Evolutionary conservation across 2,113 vertebrate genomes (phyloP).

Genomic region (Archilochus colubris): DNA sequence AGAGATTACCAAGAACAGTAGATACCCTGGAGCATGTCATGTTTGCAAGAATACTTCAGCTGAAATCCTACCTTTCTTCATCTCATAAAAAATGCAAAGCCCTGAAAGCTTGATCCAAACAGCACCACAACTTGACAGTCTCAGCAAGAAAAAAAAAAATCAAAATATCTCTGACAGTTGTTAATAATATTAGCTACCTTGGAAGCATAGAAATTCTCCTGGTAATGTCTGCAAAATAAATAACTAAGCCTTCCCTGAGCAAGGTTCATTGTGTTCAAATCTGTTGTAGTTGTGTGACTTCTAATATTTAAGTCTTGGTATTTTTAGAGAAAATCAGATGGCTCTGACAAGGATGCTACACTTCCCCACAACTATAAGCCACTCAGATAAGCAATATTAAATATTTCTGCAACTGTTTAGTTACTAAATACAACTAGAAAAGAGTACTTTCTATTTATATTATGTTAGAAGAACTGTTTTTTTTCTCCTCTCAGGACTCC

Average conservation of each 20-base stretch:
- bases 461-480: neutral
- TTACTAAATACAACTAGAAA: neutral
- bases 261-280: neutral
- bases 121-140: neutral
- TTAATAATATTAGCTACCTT: neutral
- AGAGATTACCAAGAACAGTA: neutral
- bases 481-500: neutral
- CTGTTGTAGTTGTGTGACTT: neutral
- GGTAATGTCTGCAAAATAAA: neutral
- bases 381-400: neutral
- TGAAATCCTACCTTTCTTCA: conserved; percentile 3
- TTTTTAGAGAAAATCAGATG: neutral
- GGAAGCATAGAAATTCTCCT: neutral
- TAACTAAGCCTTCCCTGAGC: neutral
- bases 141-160: neutral
- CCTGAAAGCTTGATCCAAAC: neutral
- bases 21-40: neutral
- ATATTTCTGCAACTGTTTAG: neutral
- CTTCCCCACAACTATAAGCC: neutral
- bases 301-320: neutral
- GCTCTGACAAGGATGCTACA: neutral
- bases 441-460: neutral
- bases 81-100: neutral
- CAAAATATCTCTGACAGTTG: neutral
- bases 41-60: neutral